These are phyloP conservation scores for Cinara cedri DNA, from an alignment of 2,888 invertebrate species.

Conservation along the genomic window DNA sequence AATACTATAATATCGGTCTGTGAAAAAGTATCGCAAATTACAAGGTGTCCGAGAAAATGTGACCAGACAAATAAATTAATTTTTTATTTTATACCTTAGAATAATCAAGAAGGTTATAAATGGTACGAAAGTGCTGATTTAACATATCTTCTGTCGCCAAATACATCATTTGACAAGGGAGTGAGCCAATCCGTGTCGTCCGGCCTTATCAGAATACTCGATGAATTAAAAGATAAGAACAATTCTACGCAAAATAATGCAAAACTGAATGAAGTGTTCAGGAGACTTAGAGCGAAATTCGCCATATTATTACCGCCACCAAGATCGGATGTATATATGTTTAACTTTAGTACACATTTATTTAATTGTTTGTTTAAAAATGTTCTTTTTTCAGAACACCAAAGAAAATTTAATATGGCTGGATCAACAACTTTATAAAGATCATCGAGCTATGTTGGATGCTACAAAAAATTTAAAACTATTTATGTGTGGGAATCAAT, in stretches of 20 bases:
- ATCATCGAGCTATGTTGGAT: slow-evolving; percentile 17
- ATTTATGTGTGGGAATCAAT: slow-evolving; percentile 19
- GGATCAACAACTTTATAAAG: slow-evolving; percentile 13
- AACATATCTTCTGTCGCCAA: slow-evolving; percentile 19
- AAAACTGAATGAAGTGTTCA: slow-evolving; percentile 21
- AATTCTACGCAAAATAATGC: background rate
- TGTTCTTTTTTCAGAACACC: background rate
- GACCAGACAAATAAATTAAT: too few relatives aligned
- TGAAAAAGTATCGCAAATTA: too few relatives aligned
- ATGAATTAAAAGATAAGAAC: background rate
- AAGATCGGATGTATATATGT: background rate
- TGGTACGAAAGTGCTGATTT: slow-evolving; percentile 35
- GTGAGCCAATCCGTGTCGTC: background rate
- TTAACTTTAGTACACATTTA: background rate
- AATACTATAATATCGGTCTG: too few relatives aligned
- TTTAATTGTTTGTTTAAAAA: background rate
- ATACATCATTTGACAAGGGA: slow-evolving; percentile 15
- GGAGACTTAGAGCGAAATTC: slow-evolving; percentile 28
- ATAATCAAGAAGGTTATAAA: background rate
- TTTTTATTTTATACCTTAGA: background rate
- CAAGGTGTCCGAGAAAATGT: too few relatives aligned
- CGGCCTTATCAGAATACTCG: background rate
- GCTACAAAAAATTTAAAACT: background rate
- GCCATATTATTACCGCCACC: slow-evolving; percentile 16
- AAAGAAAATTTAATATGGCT: slow-evolving; percentile 13